A percentile compares a stretch with the other conserved stretches of the same genome.
Conservation (phyloP, 2,888 invertebrate species). For the Platycheirus albimanus region DNA sequence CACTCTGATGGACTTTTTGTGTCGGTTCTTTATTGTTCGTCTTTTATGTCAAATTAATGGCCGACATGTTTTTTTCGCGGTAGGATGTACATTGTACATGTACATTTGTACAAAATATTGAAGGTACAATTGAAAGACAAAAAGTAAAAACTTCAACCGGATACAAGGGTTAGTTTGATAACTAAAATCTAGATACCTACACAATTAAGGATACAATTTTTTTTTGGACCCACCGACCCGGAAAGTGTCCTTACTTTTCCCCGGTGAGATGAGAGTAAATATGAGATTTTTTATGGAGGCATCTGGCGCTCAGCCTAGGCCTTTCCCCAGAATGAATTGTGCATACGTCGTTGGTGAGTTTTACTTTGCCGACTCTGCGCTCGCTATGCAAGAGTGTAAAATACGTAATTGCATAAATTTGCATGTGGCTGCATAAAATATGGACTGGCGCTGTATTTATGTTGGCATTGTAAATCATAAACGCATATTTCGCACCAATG, state of each 20-base stretch:
- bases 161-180: constrained; percentile 49
- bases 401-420: constrained; percentile 83
- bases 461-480: constrained; percentile 81
- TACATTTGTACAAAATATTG: too few relatives aligned
- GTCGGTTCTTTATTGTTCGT: constrained; percentile 77
- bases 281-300: constrained; percentile 63
- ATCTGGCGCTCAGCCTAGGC: constrained; percentile 50
- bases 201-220: too few relatives aligned
- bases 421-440: constrained; percentile 82
- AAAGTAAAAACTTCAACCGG: constrained; percentile 12
- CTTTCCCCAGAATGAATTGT: constrained; percentile 46
- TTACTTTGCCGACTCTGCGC: constrained; percentile 26
- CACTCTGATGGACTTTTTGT: constrained; percentile 43
- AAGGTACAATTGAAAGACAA: constrained; percentile 42
- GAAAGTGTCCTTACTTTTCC: too few relatives aligned
- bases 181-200: too few relatives aligned
- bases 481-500: constrained; percentile 76
- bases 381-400: constrained; percentile 78
- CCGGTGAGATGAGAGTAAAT: constrained; percentile 44
- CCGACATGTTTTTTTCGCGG: constrained; percentile 76
- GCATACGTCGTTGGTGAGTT: not conserved
- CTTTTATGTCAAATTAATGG: constrained; percentile 81
- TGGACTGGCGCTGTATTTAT: constrained; percentile 79
- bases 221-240: too few relatives aligned
- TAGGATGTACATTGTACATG: constrained; percentile 77